Percentiles rank a stretch among this genome's conserved stretches.
These are phyloP conservation scores for Lepidochrysops patricia DNA, from an alignment of 2,888 invertebrate species.

Conservation along the genomic window DNA sequence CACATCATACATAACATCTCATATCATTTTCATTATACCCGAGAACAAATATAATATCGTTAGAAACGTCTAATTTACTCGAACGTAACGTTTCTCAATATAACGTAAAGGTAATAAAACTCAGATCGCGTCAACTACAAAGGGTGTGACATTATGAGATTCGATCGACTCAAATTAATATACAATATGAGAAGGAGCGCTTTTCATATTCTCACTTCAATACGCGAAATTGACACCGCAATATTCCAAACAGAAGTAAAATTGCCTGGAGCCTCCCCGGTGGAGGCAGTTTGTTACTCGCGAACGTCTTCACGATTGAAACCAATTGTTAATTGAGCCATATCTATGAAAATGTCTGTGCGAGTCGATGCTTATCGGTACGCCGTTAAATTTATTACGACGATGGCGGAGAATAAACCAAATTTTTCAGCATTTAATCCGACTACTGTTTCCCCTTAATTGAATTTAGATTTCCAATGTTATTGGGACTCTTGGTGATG, in stretches of 20 bases:
- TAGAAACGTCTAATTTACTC: not conserved
- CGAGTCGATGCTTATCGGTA: constrained; percentile 67
- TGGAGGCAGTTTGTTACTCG: constrained; percentile 66
- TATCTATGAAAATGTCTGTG: constrained; percentile 72
- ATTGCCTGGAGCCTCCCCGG: constrained; percentile 56
- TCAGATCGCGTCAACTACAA: constrained; percentile 22
- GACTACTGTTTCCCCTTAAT: not conserved
- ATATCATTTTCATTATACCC: not conserved
- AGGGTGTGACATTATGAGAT: constrained; percentile 33
- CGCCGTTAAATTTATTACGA: constrained; percentile 65
- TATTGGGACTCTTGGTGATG: not conserved
- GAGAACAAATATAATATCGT: constrained; percentile 4
- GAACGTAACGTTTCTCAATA: constrained; percentile 15
- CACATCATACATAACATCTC: not conserved
- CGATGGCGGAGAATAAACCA: constrained; percentile 37
- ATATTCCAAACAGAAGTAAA: constrained; percentile 74
- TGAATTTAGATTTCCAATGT: not conserved
- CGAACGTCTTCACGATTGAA: constrained; percentile 72
- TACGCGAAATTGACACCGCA: constrained; percentile 73
- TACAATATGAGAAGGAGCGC: constrained; percentile 50
- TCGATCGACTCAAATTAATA: constrained; percentile 49
- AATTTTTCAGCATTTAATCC: constrained; percentile 5
- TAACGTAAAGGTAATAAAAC: constrained; percentile 22
- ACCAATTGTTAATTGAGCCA: constrained; percentile 74
- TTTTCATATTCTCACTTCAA: constrained; percentile 65